Percentiles rank a stretch among this genome's conserved stretches.
phyloP scores from a whole-genome alignment of 1,140 invertebrate genomes.

The Drosophila pseudoananassae region DNA sequence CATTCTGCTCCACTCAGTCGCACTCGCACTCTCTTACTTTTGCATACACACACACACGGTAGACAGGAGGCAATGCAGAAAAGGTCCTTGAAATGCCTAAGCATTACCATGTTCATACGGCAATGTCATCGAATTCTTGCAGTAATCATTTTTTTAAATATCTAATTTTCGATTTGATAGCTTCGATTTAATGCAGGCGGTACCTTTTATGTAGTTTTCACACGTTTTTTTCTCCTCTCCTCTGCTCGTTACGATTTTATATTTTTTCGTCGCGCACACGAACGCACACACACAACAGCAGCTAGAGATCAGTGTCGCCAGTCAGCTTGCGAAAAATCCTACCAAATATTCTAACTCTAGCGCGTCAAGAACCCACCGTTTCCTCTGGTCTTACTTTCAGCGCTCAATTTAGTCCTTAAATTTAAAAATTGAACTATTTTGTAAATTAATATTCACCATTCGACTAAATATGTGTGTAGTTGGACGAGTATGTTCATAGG shows the following conservation, averaged over 20 bases:
- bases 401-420: background rate
- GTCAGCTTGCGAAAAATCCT: background rate
- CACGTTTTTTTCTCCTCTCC: slow-evolving; percentile 72
- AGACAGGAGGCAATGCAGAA: slow-evolving; percentile 39
- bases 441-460: too few relatives aligned
- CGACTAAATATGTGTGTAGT: too few relatives aligned
- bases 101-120: slow-evolving; percentile 16
- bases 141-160: slow-evolving; percentile 7
- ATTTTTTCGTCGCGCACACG: slow-evolving; percentile 76
- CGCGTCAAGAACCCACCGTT: background rate
- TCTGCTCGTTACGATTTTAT: slow-evolving; percentile 77
- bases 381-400: background rate
- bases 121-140: background rate
- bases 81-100: slow-evolving; percentile 62
- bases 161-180: slow-evolving; percentile 24
- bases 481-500: too few relatives aligned
- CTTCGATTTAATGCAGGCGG: slow-evolving; percentile 16
- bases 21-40: slow-evolving; percentile 12
- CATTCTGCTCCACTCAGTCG: slow-evolving; percentile 18
- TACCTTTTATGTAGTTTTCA: slow-evolving; percentile 77
- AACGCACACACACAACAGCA: slow-evolving; percentile 59
- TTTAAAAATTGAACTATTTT: background rate
- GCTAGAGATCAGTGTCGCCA: slow-evolving; percentile 5
- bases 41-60: slow-evolving; percentile 13
- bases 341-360: background rate